Conservation (phyloP, 2,888 invertebrate species). For the Scaptodrosophila latifasciaeformis region DNA sequence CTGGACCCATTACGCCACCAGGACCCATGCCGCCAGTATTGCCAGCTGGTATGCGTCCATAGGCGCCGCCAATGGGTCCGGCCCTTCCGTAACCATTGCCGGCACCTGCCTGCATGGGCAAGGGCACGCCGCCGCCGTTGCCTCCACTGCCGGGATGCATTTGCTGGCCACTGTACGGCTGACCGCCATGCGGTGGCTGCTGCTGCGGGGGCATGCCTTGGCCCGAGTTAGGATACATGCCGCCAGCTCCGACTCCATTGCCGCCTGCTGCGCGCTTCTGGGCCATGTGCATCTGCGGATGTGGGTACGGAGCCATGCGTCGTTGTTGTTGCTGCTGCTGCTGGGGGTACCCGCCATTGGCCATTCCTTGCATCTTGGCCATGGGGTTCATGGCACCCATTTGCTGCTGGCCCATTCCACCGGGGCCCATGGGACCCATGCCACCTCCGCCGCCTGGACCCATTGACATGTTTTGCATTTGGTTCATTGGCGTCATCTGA, state of each 20-base stretch:
- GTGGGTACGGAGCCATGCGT: constrained; percentile 90
- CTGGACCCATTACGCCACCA: constrained; percentile 73
- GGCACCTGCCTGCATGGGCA: constrained; percentile 74
- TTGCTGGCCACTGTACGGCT: constrained; percentile 71
- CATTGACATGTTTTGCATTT: constrained; percentile 85
- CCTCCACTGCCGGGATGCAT: constrained; percentile 70
- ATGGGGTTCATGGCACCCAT: constrained; percentile 81
- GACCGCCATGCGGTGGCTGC: constrained; percentile 62
- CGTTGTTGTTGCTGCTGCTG: constrained; percentile 77
- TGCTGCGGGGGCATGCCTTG: constrained; percentile 75
- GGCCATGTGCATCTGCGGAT: constrained; percentile 89
- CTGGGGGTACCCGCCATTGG: constrained; percentile 79
- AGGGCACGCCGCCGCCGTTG: constrained; percentile 71
- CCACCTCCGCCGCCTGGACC: constrained; percentile 73
- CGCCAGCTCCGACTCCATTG: constrained; percentile 44
- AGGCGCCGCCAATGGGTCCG: constrained; percentile 62
- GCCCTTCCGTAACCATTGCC: constrained; percentile 74
- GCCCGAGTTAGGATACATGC: constrained; percentile 77
- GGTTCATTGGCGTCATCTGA: constrained; percentile 84
- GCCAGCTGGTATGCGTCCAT: constrained; percentile 54
- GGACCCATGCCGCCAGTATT: constrained; percentile 57
- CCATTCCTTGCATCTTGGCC: constrained; percentile 78
- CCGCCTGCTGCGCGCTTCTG: constrained; percentile 78
- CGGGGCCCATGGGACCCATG: constrained; percentile 75
- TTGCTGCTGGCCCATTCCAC: constrained; percentile 76